Conservation (phyloP, 2,797 vertebrate species). For the Knipowitschia caucasica region DNA sequence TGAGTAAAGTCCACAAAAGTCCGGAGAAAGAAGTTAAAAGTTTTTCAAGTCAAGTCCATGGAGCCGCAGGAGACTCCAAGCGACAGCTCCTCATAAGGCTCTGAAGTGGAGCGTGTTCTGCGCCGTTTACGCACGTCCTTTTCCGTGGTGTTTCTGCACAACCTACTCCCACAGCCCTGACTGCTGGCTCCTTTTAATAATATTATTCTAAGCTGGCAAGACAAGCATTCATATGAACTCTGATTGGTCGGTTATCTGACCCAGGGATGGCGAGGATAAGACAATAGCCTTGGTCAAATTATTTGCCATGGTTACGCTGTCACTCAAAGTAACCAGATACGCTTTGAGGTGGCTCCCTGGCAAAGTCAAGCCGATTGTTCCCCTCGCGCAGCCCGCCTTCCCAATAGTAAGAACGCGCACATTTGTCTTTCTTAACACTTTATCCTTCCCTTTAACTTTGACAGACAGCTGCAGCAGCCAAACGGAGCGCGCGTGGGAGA, state of each 20-base stretch:
- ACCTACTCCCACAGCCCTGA: constrained; percentile 77
- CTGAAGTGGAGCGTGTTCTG: constrained; percentile 60
- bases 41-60: constrained; percentile 63
- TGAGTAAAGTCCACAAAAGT: constrained; percentile 69
- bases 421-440: constrained; percentile 63
- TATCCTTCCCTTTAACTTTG: constrained; percentile 53
- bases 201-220: constrained; percentile 99
- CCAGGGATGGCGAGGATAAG: constrained; percentile 95
- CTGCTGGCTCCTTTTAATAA: constrained; percentile 88
- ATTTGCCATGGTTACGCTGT: constrained; percentile 99
- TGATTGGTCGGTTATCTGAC: constrained; percentile 99
- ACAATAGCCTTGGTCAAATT: constrained; percentile 99
- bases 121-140: constrained; percentile 70
- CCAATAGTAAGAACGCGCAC: constrained; percentile 78
- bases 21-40: constrained; percentile 42
- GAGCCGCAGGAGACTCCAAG: constrained; percentile 56
- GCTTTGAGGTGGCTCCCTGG: constrained; percentile 91
- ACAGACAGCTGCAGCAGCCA: constrained; percentile 76
- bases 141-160: constrained; percentile 77
- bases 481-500: constrained; percentile 53
- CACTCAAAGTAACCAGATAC: constrained; percentile 96
- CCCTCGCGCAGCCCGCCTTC: constrained; percentile 79
- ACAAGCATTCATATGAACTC: constrained; percentile 92
- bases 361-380: constrained; percentile 86
- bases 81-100: constrained; percentile 69